These are phyloP conservation scores for Rachycentron canadum DNA, from an alignment of 2,797 vertebrate species.

Conservation along the genomic window DNA sequence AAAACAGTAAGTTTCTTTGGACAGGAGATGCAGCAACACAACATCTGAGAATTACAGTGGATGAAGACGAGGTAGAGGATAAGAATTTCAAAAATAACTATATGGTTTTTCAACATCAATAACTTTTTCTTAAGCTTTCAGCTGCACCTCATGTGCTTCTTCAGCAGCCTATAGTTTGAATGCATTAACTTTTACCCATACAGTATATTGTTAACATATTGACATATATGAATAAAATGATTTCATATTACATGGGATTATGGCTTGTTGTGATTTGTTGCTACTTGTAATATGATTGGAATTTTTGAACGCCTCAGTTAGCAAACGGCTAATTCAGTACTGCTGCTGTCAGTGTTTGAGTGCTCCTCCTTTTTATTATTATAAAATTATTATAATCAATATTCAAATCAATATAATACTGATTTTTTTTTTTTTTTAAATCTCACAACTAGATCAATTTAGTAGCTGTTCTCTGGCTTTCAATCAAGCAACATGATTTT, in stretches of 20 bases:
- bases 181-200: no score
- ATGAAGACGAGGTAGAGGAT: background rate
- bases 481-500: background rate
- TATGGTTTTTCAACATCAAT: background rate
- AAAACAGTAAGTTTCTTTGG: no score
- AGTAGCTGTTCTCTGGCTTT: background rate
- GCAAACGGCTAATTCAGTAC: background rate
- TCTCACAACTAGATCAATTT: no score
- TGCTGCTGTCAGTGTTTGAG: background rate
- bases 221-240: no score
- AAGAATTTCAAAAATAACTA: background rate
- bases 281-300: background rate
- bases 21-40: background rate
- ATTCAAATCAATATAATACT: no score
- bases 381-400: no score
- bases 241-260: no score
- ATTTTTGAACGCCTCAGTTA: background rate
- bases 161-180: background rate
- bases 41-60: background rate
- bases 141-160: background rate
- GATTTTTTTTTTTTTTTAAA: no score
- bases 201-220: no score
- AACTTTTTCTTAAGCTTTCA: no score
- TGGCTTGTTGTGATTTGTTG: no score
- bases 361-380: background rate